A percentile compares a stretch with the other conserved stretches of the same genome.
phyloP scores from a whole-genome alignment of 2,888 invertebrate genomes.

The Eledona agricola region DNA sequence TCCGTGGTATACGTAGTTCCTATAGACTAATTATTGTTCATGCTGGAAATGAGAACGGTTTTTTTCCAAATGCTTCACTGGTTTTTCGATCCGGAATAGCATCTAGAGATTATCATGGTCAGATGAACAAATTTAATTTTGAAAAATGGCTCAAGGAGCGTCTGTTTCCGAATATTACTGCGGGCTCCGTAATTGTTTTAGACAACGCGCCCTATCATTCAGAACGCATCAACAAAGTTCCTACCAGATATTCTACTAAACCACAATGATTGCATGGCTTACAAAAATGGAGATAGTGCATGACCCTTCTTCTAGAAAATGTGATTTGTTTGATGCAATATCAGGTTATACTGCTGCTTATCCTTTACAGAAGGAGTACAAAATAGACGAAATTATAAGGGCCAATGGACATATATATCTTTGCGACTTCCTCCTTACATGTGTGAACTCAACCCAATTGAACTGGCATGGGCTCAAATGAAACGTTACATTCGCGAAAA shows the following conservation, averaged over 20 bases:
- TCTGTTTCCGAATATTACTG: slow-evolving; percentile 32
- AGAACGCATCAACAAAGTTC: slow-evolving; percentile 16
- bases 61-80: no score
- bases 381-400: slow-evolving; percentile 9
- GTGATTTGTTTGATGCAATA: no score
- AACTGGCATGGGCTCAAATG: slow-evolving; percentile 22
- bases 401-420: slow-evolving; percentile 6
- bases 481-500: slow-evolving; percentile 12
- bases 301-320: background rate
- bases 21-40: no score
- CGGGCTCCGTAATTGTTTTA: slow-evolving; percentile 38
- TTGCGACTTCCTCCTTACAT: slow-evolving; percentile 22
- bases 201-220: slow-evolving; percentile 39
- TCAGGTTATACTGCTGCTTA: background rate
- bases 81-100: background rate
- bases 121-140: slow-evolving; percentile 39
- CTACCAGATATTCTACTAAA: slow-evolving; percentile 20
- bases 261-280: slow-evolving; percentile 1
- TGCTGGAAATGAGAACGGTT: no score
- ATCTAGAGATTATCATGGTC: slow-evolving; percentile 37
- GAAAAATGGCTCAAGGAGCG: slow-evolving; percentile 37
- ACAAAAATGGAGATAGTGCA: slow-evolving; percentile 4
- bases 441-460: slow-evolving; percentile 23
- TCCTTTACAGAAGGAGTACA: background rate
- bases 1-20: no score